Evolutionary conservation across 2,113 vertebrate species (phyloP).

Genomic region (Chloropsis hardwickii): DNA sequence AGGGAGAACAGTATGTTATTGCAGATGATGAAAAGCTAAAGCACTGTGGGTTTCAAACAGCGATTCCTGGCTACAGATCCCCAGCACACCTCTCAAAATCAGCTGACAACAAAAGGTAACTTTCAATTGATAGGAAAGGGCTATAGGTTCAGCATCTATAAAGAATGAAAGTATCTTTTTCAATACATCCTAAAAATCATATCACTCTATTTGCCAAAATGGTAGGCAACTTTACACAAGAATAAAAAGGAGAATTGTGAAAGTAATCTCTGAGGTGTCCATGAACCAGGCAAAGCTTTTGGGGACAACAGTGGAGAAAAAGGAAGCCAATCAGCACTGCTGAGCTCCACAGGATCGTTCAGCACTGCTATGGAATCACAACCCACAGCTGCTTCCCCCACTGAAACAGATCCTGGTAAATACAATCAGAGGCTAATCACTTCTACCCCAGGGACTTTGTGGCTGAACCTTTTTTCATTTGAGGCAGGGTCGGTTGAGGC

Average conservation of each 20-base stretch:
- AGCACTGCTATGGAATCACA: not conserved
- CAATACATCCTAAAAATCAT: not conserved
- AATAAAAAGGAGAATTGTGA: not conserved
- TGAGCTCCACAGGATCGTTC: not conserved
- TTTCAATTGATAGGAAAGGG: not conserved
- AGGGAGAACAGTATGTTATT: not conserved
- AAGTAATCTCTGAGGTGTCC: not conserved
- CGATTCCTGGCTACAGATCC: not conserved
- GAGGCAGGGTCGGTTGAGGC: not conserved
- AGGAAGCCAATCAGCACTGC: not conserved
- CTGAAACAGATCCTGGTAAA: not conserved
- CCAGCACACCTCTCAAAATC: not conserved
- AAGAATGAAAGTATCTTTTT: not conserved
- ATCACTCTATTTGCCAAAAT: not conserved
- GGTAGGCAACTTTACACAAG: not conserved
- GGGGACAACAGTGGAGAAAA: not conserved
- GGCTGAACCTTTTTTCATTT: slow-evolving; percentile 3
- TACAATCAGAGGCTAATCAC: not conserved
- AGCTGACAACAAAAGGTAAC: not conserved
- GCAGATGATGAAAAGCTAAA: not conserved
- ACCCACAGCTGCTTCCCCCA: not conserved
- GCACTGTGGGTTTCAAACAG: not conserved
- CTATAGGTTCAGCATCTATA: not conserved
- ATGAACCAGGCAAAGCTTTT: not conserved
- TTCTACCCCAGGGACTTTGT: slow-evolving; percentile 3